Evolutionary conservation across 2,888 invertebrate genomes (phyloP).

Genomic region (Seira musarum): DNA sequence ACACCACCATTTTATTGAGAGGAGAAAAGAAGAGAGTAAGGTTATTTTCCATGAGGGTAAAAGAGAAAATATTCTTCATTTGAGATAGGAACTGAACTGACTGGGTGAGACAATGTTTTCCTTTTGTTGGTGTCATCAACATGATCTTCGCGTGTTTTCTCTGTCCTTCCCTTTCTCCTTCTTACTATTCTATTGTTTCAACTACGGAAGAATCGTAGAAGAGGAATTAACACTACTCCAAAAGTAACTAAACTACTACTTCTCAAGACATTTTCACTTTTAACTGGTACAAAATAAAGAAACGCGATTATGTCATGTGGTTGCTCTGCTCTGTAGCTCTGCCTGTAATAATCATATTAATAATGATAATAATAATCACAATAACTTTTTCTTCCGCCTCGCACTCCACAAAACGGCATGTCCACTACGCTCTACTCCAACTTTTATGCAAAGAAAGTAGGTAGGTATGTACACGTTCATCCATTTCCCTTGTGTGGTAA

Average conservation of each 20-base stretch:
- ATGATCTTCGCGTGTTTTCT: not conserved
- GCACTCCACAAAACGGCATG: not conserved
- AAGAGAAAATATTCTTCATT: constrained; percentile 4
- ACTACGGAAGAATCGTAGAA: not conserved
- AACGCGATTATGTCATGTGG: not conserved
- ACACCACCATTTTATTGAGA: not conserved
- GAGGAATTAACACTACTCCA: constrained; percentile 37
- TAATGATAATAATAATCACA: constrained; percentile 26
- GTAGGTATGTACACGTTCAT: constrained; percentile 16
- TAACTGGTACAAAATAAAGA: constrained; percentile 23
- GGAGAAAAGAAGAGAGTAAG: too few relatives aligned
- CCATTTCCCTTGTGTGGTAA: constrained; percentile 35
- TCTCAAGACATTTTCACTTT: constrained; percentile 13
- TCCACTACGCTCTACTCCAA: not conserved
- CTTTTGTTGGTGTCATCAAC: constrained; percentile 32
- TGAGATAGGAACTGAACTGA: not conserved
- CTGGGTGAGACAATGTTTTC: constrained; percentile 21
- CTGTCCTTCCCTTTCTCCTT: constrained; percentile 10
- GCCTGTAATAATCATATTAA: constrained; percentile 4
- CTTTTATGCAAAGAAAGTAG: not conserved
- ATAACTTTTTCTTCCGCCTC: constrained; percentile 29
- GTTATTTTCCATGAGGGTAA: too few relatives aligned
- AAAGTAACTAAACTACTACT: constrained; percentile 35
- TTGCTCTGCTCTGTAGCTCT: not conserved
- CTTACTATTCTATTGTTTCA: constrained; percentile 35